Base-by-base conservation (phyloP, 2,888 invertebrate genomes). In the Drosophila paracracens region DNA sequence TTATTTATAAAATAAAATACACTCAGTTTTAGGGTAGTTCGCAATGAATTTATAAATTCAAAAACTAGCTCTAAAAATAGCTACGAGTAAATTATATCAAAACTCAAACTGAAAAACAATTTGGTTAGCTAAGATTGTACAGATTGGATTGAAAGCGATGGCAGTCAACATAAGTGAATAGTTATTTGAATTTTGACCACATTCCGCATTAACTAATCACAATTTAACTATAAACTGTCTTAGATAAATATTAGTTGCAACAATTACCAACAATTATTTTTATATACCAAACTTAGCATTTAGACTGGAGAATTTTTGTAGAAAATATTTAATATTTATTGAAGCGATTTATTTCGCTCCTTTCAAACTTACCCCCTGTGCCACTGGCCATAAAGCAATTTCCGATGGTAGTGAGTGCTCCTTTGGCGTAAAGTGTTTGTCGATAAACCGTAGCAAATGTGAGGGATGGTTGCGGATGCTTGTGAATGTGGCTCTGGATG, bases 361-460 rank as follows among this genome's bases (percentile, higher is more conserved):
- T n/a, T 27, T 5, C 25, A 25, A 10, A 21, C 13, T 21, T 5
- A 50, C 3, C 52, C 64, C 50, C 51, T 58, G 65, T 68, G 68
- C 35, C 81, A 35, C 72, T 75, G 84, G 8, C 25, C 13, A 27
- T 43, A 38, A 50, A 21, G 16, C 71, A 65, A 64, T 31, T 52
- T 27, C 62, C 35, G 53, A 59, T 54, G 31, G n/a, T 27, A 52
- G 65, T 80, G 78, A 75, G 70, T 74, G 74, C 74, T 78, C 62
- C 70, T 64, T 72, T 71, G 52, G 63, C 66, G 62, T 53, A 75
- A 83, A 85, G 83, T 83, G 82, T 88, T 86, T 83, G 89, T 87
- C 83, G 85, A 89, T 89, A 89, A 87, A 83, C 76, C 76, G 54
- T 68, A 71, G 72, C 76, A 72, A 87, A 87, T 84, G 84, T 79